Evolutionary conservation across 1,140 invertebrate species (phyloP).

Genomic region (Drosophila takahashii): DNA sequence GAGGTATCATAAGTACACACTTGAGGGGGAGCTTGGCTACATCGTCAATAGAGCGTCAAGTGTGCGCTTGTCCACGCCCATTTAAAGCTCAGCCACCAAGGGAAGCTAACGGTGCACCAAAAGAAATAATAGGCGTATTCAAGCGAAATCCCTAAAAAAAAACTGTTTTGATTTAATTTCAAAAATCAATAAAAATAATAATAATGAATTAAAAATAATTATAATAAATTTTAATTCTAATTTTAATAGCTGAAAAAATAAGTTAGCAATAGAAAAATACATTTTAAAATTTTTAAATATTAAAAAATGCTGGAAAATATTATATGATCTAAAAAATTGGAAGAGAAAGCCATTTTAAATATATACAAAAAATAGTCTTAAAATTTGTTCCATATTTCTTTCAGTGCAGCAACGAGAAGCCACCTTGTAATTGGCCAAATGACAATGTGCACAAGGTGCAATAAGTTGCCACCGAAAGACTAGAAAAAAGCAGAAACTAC

Average conservation of each 20-base stretch:
- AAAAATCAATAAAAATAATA: too few species aligned
- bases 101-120: conserved; percentile 10
- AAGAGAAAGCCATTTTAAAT: too few species aligned
- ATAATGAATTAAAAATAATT: too few species aligned
- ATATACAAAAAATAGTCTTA: too few species aligned
- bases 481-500: conserved; percentile 26
- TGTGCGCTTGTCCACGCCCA: conserved; percentile 71
- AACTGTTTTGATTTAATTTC: too few species aligned
- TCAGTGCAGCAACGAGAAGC: conserved; percentile 10
- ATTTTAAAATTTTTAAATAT: too few species aligned
- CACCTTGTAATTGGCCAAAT: conserved; percentile 73
- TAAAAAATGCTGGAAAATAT: too few species aligned
- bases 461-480: conserved; percentile 45
- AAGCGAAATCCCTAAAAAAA: too few species aligned
- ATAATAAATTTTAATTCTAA: too few species aligned
- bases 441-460: conserved; percentile 61
- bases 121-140: background rate
- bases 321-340: too few species aligned
- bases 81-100: conserved; percentile 53
- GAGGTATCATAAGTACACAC: conserved; percentile 69
- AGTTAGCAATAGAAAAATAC: too few species aligned
- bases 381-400: background rate
- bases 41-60: conserved; percentile 73
- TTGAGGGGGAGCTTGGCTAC: conserved; percentile 54
- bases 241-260: too few species aligned